Conservation (phyloP, 2,113 vertebrate genomes). For the Cettia cetti region DNA sequence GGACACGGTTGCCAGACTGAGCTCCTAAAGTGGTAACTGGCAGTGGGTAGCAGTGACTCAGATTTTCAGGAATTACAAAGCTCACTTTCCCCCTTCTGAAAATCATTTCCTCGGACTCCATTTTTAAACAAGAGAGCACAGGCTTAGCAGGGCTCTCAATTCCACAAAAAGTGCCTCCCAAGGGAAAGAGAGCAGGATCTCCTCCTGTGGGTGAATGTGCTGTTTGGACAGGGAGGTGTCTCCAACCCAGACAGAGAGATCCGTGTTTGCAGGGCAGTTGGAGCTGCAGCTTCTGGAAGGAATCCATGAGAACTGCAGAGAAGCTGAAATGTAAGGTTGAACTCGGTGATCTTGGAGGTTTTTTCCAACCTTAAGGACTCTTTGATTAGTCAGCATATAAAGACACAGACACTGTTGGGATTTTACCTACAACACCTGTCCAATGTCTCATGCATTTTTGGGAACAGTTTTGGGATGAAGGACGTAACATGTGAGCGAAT, state of each 20-base stretch:
- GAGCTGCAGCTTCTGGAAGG: neutral
- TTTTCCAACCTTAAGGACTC: neutral
- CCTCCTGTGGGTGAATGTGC: neutral
- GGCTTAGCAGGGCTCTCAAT: neutral
- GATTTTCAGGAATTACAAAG: constrained; percentile 6
- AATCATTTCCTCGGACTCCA: neutral
- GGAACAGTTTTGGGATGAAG: neutral
- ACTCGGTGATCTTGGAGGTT: neutral
- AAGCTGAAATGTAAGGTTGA: neutral
- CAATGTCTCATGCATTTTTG: neutral
- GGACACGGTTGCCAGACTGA: constrained; percentile 12
- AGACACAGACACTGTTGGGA: neutral
- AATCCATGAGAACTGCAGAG: neutral
- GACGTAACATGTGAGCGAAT: rapidly evolving
- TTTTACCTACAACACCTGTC: neutral
- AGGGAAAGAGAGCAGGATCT: neutral
- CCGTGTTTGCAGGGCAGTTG: neutral
- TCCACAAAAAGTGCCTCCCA: neutral
- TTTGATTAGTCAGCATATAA: rapidly evolving
- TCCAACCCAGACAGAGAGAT: neutral
- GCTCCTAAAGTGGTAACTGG: constrained; percentile 19
- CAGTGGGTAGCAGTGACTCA: constrained; percentile 26
- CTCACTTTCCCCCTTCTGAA: neutral
- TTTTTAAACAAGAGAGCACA: neutral
- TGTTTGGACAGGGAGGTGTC: neutral